Percentiles rank a stretch among this genome's conserved stretches.
Evolutionary conservation across 2,113 vertebrate species (phyloP).

Genomic region (Pachycephala philippinensis): DNA sequence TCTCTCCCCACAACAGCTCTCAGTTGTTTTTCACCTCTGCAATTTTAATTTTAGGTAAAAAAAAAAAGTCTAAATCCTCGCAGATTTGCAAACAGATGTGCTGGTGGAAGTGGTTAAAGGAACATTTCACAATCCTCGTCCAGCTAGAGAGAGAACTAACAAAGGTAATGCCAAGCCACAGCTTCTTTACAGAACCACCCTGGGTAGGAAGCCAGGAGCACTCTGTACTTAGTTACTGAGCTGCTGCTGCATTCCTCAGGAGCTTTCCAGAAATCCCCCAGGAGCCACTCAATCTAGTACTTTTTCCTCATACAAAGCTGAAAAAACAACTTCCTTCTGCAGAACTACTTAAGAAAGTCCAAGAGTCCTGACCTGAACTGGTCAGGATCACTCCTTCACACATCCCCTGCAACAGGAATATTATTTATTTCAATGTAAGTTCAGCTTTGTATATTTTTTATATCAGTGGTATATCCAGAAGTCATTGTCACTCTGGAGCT

Average conservation of each 20-base stretch:
- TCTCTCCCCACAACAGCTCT: background rate
- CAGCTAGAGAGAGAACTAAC: background rate
- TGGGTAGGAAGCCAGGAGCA: slow-evolving; percentile 40
- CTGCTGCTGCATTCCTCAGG: slow-evolving; percentile 41
- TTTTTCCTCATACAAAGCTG: slow-evolving; percentile 21
- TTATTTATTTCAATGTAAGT: background rate
- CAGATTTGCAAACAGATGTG: slow-evolving; percentile 52
- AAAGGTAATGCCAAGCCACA: slow-evolving; percentile 58
- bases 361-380: background rate
- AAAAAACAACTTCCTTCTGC: slow-evolving; percentile 54
- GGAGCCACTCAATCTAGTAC: slow-evolving; percentile 17
- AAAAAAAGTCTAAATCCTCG: background rate
- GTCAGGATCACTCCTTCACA: background rate
- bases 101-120: slow-evolving; percentile 29
- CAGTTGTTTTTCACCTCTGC: background rate
- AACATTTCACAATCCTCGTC: background rate
- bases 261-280: slow-evolving; percentile 57
- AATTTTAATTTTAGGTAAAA: slow-evolving; percentile 15
- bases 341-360: slow-evolving; percentile 37
- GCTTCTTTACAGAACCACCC: slow-evolving; percentile 28
- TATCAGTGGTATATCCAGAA: background rate
- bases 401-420: background rate
- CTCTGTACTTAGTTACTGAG: slow-evolving; percentile 21
- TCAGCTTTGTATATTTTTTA: background rate
- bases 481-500: background rate